A percentile compares a stretch with the other conserved stretches of the same genome.
phyloP scores from a whole-genome alignment of 2,113 vertebrate genomes.

The Pangasianodon hypophthalmus region DNA sequence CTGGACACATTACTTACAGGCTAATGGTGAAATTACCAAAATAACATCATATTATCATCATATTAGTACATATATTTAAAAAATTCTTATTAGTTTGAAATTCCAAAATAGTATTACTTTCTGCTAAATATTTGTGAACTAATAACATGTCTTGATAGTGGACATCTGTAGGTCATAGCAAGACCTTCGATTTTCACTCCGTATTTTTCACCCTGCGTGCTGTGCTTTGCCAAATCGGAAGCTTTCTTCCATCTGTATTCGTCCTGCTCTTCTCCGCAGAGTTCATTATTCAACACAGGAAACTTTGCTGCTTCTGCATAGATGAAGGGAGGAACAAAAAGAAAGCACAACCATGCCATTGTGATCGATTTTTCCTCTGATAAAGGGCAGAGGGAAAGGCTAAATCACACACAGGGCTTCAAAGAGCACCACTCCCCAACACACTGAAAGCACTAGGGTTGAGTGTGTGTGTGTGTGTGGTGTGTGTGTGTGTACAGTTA shows the following conservation, averaged over 20 bases:
- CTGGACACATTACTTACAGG: neutral
- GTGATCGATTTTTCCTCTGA: slow-evolving; percentile 20
- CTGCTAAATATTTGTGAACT: neutral
- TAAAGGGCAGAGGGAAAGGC: slow-evolving; percentile 12
- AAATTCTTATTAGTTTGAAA: neutral
- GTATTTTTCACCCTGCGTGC: neutral
- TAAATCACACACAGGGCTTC: slow-evolving; percentile 23
- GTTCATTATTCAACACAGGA: slow-evolving; percentile 27
- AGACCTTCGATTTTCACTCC: neutral
- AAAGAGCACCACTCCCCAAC: slow-evolving; percentile 9
- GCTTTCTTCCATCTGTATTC: slow-evolving; percentile 11
- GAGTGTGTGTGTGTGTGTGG: neutral
- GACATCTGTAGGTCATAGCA: neutral
- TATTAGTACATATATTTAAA: too few species aligned
- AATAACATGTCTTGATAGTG: neutral
- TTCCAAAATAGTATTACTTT: neutral
- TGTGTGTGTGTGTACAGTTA: neutral
- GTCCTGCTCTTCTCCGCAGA: neutral
- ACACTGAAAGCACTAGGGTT: neutral
- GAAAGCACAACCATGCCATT: neutral
- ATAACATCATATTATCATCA: too few species aligned
- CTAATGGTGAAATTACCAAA: neutral
- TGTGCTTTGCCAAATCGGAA: neutral
- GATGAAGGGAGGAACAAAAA: slow-evolving; percentile 21
- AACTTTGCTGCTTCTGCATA: neutral